phyloP scores from a whole-genome alignment of 2,113 vertebrate species.

The Epinephelus cyanopodus region DNA sequence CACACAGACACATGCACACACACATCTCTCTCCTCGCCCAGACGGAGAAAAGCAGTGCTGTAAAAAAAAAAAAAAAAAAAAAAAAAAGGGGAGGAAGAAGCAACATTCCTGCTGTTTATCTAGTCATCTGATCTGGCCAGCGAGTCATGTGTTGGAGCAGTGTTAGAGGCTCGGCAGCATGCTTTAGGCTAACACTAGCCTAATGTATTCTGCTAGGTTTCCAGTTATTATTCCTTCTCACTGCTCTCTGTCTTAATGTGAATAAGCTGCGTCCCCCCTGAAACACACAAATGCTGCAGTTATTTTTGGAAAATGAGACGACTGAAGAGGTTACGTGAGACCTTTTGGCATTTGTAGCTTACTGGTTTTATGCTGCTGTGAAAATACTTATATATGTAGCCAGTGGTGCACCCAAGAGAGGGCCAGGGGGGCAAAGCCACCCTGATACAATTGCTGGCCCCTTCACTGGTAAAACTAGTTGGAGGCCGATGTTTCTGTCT shows the following conservation, averaged over 20 bases:
- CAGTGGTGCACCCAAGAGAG: too few relatives aligned
- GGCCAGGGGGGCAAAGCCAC: too few relatives aligned
- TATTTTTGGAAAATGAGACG: background rate
- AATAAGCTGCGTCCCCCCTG: background rate
- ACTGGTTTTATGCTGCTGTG: background rate
- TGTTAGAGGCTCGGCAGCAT: conserved; percentile 38
- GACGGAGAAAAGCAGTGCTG: conserved; percentile 55
- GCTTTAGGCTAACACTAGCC: conserved; percentile 62
- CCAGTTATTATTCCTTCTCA: background rate
- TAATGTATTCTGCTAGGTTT: conserved; percentile 26
- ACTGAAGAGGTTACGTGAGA: background rate
- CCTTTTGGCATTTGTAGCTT: background rate
- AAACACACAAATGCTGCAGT: background rate
- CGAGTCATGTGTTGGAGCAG: conserved; percentile 74
- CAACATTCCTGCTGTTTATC: conserved; percentile 78
- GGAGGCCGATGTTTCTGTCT: too few relatives aligned
- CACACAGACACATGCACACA: conserved; percentile 5
- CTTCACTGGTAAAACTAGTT: too few relatives aligned
- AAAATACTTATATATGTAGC: background rate
- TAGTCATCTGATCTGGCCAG: conserved; percentile 81
- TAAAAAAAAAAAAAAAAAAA: conserved; percentile 29
- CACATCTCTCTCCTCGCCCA: conserved; percentile 15
- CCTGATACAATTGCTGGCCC: too few relatives aligned
- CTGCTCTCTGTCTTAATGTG: background rate
- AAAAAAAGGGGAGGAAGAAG: conserved; percentile 55